A percentile compares a stretch with the other conserved stretches of the same genome.
Conservation (phyloP, 2,888 invertebrate genomes). For the Gerris lacustris region DNA sequence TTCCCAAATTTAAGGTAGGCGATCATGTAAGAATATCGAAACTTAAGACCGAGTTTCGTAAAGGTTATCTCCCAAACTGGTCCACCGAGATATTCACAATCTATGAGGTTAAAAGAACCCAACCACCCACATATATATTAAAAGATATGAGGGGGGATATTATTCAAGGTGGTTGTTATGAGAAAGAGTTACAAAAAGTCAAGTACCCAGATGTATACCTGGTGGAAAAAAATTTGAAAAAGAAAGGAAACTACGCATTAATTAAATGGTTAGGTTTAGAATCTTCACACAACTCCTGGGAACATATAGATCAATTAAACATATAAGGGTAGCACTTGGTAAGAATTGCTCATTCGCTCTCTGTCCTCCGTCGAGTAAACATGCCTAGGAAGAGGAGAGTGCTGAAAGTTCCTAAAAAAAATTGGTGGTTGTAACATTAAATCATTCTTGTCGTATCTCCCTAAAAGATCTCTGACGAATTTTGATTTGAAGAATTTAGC, state of each 20-base stretch:
- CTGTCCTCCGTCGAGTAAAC: background rate
- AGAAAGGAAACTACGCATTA: conserved; percentile 27
- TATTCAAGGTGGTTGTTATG: conserved; percentile 31
- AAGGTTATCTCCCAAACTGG: conserved; percentile 35
- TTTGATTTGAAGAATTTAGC: too few species aligned
- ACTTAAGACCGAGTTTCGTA: conserved; percentile 32
- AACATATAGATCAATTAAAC: background rate
- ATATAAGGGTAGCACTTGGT: background rate
- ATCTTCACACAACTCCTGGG: conserved; percentile 11
- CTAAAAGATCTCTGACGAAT: background rate
- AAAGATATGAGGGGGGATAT: background rate
- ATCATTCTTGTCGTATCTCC: background rate
- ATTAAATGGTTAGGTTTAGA: conserved; percentile 29
- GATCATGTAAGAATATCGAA: conserved; percentile 34
- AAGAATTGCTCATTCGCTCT: too few species aligned
- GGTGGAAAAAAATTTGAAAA: conserved; percentile 31
- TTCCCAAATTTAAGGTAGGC: conserved; percentile 31
- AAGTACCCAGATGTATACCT: conserved; percentile 30
- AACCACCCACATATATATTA: background rate
- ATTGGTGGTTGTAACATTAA: background rate
- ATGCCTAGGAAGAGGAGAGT: background rate
- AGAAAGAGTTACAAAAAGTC: conserved; percentile 30
- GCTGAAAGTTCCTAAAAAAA: background rate
- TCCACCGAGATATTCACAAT: conserved; percentile 35
- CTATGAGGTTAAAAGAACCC: conserved; percentile 30